These are phyloP conservation scores for Anas platyrhynchos DNA, from an alignment of 2,113 vertebrate species.

Conservation along the genomic window DNA sequence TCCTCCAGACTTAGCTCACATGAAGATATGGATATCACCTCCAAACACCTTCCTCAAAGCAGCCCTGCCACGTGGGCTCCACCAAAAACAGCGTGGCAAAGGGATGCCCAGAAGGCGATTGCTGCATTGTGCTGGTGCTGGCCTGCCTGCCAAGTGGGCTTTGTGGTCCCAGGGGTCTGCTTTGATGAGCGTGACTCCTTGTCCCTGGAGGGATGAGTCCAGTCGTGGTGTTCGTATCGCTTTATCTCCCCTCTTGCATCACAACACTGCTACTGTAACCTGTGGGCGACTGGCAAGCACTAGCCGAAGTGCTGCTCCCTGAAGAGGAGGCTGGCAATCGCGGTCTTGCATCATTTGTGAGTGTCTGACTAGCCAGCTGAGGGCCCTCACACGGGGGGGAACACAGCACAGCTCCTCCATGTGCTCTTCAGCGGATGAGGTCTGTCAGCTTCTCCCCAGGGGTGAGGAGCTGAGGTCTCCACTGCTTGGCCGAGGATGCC, in stretches of 20 bases:
- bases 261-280: neutral
- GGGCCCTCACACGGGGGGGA: no score
- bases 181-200: neutral
- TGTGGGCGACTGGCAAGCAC: neutral
- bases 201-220: neutral
- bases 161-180: neutral
- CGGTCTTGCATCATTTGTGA: no score
- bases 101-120: neutral
- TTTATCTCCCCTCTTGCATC: neutral
- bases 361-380: no score
- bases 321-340: no score
- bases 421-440: no score
- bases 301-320: neutral
- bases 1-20: neutral
- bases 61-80: neutral
- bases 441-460: no score
- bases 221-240: neutral
- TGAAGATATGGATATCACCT: neutral
- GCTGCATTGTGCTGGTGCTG: neutral
- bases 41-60: neutral
- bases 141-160: neutral
- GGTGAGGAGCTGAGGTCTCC: no score
- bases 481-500: no score
- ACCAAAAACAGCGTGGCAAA: neutral
- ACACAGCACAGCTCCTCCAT: neutral